These are phyloP conservation scores for Xanthia icteritia DNA, from an alignment of 2,888 invertebrate genomes.

Conservation along the genomic window DNA sequence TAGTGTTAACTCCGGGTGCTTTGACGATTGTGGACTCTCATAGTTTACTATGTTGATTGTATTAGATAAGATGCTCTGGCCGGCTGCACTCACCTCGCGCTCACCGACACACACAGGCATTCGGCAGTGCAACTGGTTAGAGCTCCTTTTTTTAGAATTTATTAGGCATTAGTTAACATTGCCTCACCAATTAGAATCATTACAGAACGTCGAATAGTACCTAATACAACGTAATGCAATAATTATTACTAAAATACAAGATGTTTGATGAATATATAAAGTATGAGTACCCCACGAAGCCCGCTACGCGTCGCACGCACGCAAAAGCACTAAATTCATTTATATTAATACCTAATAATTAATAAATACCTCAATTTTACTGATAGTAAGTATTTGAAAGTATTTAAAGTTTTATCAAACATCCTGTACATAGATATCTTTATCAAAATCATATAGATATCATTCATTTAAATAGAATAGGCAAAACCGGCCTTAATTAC, in stretches of 20 bases:
- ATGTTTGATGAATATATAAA: conserved; percentile 82
- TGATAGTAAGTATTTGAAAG: conserved; percentile 74
- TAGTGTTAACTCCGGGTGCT: conserved; percentile 90
- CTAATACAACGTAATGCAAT: conserved; percentile 74
- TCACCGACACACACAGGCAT: conserved; percentile 37
- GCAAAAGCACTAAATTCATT: conserved; percentile 72
- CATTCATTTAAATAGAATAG: conserved; percentile 86
- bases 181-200: conserved; percentile 85
- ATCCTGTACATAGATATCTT: conserved; percentile 83
- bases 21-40: conserved; percentile 90
- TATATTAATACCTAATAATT: conserved; percentile 71
- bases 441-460: conserved; percentile 75
- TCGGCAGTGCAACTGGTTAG: conserved; percentile 77
- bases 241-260: conserved; percentile 80
- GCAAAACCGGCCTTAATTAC: conserved; percentile 88
- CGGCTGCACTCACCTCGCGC: conserved; percentile 70
- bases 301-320: conserved; percentile 69
- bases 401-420: conserved; percentile 83
- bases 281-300: conserved; percentile 57
- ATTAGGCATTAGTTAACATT: conserved; percentile 86
- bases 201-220: conserved; percentile 72
- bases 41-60: conserved; percentile 87
- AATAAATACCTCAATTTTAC: conserved; percentile 79
- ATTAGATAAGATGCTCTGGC: conserved; percentile 82
- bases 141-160: conserved; percentile 85